These are phyloP conservation scores for Apocheima hispidaria DNA, from an alignment of 2,888 invertebrate species.

Conservation along the genomic window DNA sequence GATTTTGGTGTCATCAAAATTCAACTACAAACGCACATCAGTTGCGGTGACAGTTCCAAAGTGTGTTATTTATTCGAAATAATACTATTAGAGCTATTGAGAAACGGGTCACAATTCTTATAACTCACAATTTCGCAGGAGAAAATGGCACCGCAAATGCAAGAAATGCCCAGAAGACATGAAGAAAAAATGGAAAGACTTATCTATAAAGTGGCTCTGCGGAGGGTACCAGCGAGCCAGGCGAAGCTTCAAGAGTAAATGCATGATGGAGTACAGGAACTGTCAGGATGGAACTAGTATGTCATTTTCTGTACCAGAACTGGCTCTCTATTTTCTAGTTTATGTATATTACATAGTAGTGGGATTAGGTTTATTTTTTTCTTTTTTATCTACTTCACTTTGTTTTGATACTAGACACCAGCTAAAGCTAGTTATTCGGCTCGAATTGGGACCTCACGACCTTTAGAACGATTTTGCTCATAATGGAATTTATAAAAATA, in stretches of 20 bases:
- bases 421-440: no score
- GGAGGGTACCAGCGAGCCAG: constrained; percentile 75
- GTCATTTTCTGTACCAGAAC: constrained; percentile 37
- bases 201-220: constrained; percentile 73
- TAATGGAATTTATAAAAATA: no score
- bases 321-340: not conserved
- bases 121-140: constrained; percentile 54
- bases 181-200: constrained; percentile 68
- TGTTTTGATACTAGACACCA: no score
- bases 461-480: no score
- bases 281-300: constrained; percentile 81
- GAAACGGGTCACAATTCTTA: not conserved
- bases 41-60: not conserved
- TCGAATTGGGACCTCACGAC: no score
- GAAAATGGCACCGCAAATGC: constrained; percentile 76
- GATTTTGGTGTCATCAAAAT: no score
- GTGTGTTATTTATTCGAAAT: no score
- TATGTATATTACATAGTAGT: not conserved
- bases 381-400: no score
- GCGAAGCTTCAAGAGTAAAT: constrained; percentile 72
- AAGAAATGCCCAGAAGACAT: constrained; percentile 65
- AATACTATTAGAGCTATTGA: not conserved
- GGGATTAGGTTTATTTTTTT: no score
- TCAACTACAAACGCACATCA: no score
- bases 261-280: constrained; percentile 78